Evolutionary conservation across 2,888 invertebrate species (phyloP).

Genomic region (Heliconius charithonia): DNA sequence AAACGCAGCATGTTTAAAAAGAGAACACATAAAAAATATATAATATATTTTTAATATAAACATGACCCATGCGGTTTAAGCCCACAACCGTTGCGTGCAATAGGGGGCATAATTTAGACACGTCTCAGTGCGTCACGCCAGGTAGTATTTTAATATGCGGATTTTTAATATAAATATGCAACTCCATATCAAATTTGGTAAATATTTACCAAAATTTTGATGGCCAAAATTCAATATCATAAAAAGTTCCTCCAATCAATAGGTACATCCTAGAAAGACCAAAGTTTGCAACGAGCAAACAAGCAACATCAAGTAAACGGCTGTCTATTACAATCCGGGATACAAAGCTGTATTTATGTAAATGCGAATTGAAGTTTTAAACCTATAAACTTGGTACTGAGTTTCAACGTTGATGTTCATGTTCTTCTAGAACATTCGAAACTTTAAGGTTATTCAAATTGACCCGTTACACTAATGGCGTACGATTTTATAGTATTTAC

Average conservation of each 20-base stretch:
- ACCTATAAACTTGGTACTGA: conserved; percentile 41
- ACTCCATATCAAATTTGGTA: not conserved
- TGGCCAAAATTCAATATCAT: not conserved
- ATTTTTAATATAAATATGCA: conserved; percentile 1
- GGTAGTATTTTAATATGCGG: conserved; percentile 5
- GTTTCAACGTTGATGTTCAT: conserved; percentile 36
- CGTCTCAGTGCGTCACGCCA: conserved; percentile 10
- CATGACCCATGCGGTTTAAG: not conserved
- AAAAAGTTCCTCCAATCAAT: conserved; percentile 10
- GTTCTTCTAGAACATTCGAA: conserved; percentile 38
- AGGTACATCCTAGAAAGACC: not conserved
- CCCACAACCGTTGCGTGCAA: conserved; percentile 11
- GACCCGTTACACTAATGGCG: conserved; percentile 32
- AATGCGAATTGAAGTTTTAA: conserved; percentile 44
- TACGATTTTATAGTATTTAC: conserved; percentile 19
- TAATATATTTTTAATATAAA: conserved; percentile 9
- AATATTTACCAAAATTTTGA: not conserved
- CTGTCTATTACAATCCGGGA: conserved; percentile 41
- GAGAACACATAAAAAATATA: not conserved
- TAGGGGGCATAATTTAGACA: conserved; percentile 11
- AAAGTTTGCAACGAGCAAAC: conserved; percentile 33
- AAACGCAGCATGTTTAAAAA: not conserved
- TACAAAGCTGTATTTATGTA: conserved; percentile 44
- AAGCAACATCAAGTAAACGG: conserved; percentile 34
- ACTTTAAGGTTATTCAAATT: conserved; percentile 39